These are phyloP conservation scores for Momotus momota DNA, from an alignment of 2,797 vertebrate species.

Conservation along the genomic window DNA sequence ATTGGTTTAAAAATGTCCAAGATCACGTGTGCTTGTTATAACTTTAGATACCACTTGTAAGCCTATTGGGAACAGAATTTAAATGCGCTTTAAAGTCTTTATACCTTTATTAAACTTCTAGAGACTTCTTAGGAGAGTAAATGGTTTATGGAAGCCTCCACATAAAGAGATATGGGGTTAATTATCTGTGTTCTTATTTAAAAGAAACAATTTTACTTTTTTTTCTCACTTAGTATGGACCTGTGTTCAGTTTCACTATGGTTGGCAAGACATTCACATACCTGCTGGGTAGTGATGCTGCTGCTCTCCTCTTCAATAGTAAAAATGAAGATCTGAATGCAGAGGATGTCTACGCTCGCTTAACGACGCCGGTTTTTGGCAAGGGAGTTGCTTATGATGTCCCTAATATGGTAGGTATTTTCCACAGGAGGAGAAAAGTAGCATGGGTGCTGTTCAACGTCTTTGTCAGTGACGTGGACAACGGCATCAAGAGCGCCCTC, in stretches of 20 bases:
- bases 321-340: conserved; percentile 97
- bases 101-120: neutral
- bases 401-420: conserved; percentile 87
- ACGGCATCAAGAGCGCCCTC: no score
- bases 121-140: neutral
- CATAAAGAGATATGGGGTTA: neutral
- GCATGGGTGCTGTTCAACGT: no score
- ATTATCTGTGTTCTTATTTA: neutral
- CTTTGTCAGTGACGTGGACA: no score
- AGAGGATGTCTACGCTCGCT: conserved; percentile 92
- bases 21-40: neutral
- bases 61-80: neutral
- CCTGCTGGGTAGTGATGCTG: conserved; percentile 93
- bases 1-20: neutral
- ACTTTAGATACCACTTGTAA: neutral
- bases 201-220: neutral
- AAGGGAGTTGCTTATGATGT: conserved; percentile 97
- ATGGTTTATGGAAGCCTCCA: neutral
- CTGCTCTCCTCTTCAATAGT: conserved; percentile 94
- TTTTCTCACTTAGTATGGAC: conserved; percentile 86
- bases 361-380: conserved; percentile 96
- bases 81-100: neutral
- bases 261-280: conserved; percentile 97
- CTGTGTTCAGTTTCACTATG: conserved; percentile 98
- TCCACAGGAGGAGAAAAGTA: neutral